A percentile compares a stretch with the other conserved stretches of the same genome.
Evolutionary conservation across 1,140 invertebrate genomes (phyloP).

Genomic region (Diorhabda elongata): DNA sequence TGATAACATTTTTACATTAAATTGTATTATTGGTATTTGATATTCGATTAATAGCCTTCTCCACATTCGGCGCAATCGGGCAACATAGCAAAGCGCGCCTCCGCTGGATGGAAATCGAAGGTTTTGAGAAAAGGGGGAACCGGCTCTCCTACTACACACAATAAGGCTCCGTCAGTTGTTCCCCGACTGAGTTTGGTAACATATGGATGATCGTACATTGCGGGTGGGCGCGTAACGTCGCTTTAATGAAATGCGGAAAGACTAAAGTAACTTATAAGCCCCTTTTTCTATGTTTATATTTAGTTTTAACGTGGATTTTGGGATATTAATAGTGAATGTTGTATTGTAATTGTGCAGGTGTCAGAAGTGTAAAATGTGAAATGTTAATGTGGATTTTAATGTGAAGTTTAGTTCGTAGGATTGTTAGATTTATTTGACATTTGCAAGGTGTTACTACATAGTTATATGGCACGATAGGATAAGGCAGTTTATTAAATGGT

Average conservation of each 20-base stretch:
- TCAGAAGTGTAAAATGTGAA: background rate
- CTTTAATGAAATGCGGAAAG: background rate
- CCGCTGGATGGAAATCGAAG: conserved; percentile 15
- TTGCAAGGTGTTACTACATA: too few relatives aligned
- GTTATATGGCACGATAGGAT: too few relatives aligned
- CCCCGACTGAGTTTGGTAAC: conserved; percentile 4
- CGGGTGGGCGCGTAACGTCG: background rate
- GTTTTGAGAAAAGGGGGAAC: conserved; percentile 15
- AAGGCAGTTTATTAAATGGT: too few relatives aligned
- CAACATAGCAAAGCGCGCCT: conserved; percentile 5
- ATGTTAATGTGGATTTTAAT: background rate
- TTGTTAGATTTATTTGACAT: too few relatives aligned
- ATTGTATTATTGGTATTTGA: too few relatives aligned
- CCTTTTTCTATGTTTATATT: too few relatives aligned
- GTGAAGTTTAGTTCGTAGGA: too few relatives aligned
- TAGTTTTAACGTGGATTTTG: background rate
- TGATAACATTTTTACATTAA: too few relatives aligned
- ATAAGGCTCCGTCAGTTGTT: conserved; percentile 8
- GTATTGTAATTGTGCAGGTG: background rate
- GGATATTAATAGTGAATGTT: background rate
- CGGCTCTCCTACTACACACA: background rate
- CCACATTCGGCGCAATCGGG: background rate
- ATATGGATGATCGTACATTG: background rate
- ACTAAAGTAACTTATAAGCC: background rate
- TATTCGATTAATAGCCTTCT: too few relatives aligned